Percentiles rank a stretch among this genome's conserved stretches.
Conservation (phyloP, 53 echinoderm and acorn worm genomes). For the Patiria pectinifera region DNA sequence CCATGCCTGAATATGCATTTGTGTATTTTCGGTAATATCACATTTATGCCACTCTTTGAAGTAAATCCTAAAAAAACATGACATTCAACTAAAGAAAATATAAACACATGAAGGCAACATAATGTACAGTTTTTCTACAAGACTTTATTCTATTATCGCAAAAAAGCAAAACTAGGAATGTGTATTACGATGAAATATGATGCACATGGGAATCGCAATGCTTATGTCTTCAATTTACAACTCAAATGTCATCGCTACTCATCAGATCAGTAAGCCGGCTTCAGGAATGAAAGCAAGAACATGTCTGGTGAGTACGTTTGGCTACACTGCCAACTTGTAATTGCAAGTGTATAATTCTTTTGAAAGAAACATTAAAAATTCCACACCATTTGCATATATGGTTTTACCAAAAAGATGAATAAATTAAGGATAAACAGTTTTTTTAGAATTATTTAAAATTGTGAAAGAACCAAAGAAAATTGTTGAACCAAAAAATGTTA, state of each 20-base stretch:
- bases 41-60: neutral
- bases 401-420: neutral
- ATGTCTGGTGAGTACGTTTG: no score
- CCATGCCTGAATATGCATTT: no score
- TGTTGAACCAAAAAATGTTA: neutral
- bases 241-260: no score
- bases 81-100: neutral
- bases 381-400: neutral
- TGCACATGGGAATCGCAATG: neutral
- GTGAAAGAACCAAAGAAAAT: neutral
- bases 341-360: no score
- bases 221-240: no score
- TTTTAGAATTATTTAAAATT: neutral
- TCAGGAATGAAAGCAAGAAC: no score
- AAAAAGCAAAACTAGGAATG: slow-evolving; percentile 33
- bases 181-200: neutral
- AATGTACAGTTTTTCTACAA: slow-evolving; percentile 36
- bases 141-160: slow-evolving; percentile 24
- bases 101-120: neutral
- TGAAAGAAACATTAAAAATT: no score
- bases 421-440: neutral
- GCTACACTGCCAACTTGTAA: no score
- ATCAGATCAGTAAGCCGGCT: no score
- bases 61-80: neutral
- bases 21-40: no score